These are phyloP conservation scores for Passer montanus DNA, from an alignment of 2,113 vertebrate species.

Conservation along the genomic window DNA sequence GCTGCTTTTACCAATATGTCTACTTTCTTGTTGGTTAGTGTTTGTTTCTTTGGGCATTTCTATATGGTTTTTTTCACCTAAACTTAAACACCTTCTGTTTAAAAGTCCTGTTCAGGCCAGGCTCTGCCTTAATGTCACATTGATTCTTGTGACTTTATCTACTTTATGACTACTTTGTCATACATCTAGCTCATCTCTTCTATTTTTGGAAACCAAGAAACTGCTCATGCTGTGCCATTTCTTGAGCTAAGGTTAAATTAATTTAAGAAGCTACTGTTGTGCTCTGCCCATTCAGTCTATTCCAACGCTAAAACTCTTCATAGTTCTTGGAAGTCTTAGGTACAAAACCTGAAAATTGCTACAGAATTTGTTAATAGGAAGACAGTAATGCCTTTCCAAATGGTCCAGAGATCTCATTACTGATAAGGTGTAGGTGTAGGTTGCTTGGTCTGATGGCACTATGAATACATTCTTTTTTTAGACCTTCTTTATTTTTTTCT, in stretches of 20 bases:
- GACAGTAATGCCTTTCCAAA: background rate
- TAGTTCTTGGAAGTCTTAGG: background rate
- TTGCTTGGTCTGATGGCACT: background rate
- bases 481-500: background rate
- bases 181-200: background rate
- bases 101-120: background rate
- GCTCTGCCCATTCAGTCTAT: background rate
- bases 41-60: background rate
- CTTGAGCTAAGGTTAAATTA: background rate
- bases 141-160: background rate
- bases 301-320: background rate
- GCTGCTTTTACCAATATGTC: background rate
- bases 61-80: background rate
- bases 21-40: background rate
- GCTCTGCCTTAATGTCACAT: background rate
- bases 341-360: background rate
- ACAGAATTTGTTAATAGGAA: background rate
- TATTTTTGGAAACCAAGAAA: background rate
- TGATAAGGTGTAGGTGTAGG: background rate
- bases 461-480: background rate
- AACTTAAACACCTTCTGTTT: background rate
- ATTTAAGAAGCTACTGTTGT: background rate
- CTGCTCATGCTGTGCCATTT: background rate
- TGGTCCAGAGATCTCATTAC: background rate
- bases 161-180: background rate